A percentile compares a stretch with the other conserved stretches of the same genome.
Evolutionary conservation across 2,888 invertebrate species (phyloP).

Genomic region (Hirtodrosophila histrioides): DNA sequence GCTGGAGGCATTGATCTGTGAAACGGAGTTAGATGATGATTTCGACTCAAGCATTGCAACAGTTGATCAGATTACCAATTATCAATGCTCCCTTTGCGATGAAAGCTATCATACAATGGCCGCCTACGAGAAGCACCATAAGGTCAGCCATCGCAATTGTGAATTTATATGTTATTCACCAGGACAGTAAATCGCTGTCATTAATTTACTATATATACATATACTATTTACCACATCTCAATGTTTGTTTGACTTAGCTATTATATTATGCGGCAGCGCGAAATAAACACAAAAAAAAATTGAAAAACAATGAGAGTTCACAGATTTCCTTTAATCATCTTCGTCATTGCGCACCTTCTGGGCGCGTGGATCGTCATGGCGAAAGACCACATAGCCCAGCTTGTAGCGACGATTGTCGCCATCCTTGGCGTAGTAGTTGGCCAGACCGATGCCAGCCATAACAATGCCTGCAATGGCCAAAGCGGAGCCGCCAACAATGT

Average conservation of each 20-base stretch:
- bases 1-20: slow-evolving; percentile 17
- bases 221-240: slow-evolving; percentile 11
- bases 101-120: slow-evolving; percentile 45
- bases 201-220: too few relatives aligned
- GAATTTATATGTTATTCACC: slow-evolving; percentile 19
- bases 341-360: slow-evolving; percentile 86
- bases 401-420: slow-evolving; percentile 89
- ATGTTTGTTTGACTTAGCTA: slow-evolving; percentile 60
- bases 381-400: slow-evolving; percentile 87
- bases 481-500: slow-evolving; percentile 87
- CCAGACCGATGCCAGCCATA: slow-evolving; percentile 85
- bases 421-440: slow-evolving; percentile 86
- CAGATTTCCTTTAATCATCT: slow-evolving; percentile 44
- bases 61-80: slow-evolving; percentile 6
- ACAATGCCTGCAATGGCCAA: slow-evolving; percentile 87
- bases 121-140: slow-evolving; percentile 49
- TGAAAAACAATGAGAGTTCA: slow-evolving; percentile 24
- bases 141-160: slow-evolving; percentile 36
- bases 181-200: slow-evolving; percentile 18
- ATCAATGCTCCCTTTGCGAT: slow-evolving; percentile 39
- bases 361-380: slow-evolving; percentile 88
- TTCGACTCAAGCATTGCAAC: background rate
- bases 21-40: background rate
- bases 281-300: slow-evolving; percentile 32
- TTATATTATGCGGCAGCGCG: slow-evolving; percentile 32